Conservation (phyloP, 1,140 invertebrate species). For the Cotesia glomerata region DNA sequence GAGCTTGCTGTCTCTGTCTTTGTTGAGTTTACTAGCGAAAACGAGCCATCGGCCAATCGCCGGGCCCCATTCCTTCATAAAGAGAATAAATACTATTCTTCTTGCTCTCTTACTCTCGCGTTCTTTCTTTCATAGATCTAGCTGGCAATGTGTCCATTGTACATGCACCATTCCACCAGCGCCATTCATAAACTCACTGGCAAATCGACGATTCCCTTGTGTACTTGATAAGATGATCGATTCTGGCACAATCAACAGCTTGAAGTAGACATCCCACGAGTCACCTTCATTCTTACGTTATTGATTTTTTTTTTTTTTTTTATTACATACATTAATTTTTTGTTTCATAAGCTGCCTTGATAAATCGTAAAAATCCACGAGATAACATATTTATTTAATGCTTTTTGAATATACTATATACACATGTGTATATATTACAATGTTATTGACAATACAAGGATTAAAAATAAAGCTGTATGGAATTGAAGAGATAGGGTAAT, state of each 20-base stretch:
- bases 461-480: too few species aligned
- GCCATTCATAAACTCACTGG: not conserved
- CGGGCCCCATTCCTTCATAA: not conserved
- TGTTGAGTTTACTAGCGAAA: not conserved
- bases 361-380: too few species aligned
- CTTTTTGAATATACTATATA: too few species aligned
- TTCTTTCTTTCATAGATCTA: not conserved
- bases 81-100: not conserved
- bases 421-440: too few species aligned
- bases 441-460: too few species aligned
- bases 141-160: not conserved
- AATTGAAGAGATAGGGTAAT: too few species aligned
- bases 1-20: not conserved
- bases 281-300: too few species aligned
- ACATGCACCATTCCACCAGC: not conserved
- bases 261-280: not conserved
- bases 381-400: too few species aligned
- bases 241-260: not conserved
- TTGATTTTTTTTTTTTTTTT: too few species aligned
- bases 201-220: not conserved
- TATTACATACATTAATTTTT: too few species aligned
- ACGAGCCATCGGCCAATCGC: not conserved
- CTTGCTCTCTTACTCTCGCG: not conserved
- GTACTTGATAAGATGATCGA: conserved; percentile 5
- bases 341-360: too few species aligned